A percentile compares a stretch with the other conserved stretches of the same genome.
Evolutionary conservation across 30 jellyfish, hydroid and myxozoan species (phyloP).

Genomic region (Aurelia aurita): DNA sequence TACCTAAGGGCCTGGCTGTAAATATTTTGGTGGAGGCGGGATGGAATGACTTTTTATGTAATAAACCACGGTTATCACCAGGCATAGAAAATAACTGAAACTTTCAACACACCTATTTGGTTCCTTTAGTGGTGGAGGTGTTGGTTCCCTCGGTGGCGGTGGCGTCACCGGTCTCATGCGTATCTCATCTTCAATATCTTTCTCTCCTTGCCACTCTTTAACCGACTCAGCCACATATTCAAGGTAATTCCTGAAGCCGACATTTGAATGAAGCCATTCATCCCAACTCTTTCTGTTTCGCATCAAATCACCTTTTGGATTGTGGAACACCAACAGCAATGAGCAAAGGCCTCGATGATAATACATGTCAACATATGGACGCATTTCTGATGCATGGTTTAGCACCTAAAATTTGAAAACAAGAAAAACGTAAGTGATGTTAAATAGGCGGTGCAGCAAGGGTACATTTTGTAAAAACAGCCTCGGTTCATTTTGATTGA

Average conservation of each 20-base stretch:
- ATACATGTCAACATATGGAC: conserved; percentile 78
- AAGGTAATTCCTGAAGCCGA: conserved; percentile 88
- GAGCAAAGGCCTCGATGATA: conserved; percentile 66
- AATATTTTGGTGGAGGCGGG: too few species aligned
- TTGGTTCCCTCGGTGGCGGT: conserved; percentile 68
- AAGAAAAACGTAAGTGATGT: background rate
- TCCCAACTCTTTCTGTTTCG: conserved; percentile 59
- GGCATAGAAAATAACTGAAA: too few species aligned
- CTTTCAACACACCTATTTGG: conserved; percentile 54
- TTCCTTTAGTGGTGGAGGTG: conserved; percentile 74
- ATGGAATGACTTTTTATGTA: too few species aligned
- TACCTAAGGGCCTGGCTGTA: too few species aligned
- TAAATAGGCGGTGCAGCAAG: too few species aligned
- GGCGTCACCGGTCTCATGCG: conserved; percentile 39
- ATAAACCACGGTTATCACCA: too few species aligned
- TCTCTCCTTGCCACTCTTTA: conserved; percentile 81
- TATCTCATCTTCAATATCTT: conserved; percentile 54
- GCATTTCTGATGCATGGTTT: conserved; percentile 64
- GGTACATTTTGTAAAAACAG: too few species aligned
- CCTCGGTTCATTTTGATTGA: too few species aligned
- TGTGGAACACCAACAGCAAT: conserved; percentile 72
- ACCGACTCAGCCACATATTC: conserved; percentile 73
- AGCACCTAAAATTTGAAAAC: conserved; percentile 51
- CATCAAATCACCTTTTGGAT: conserved; percentile 59
- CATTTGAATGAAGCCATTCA: conserved; percentile 92